A percentile compares a stretch with the other conserved stretches of the same genome.
These are phyloP conservation scores for Notamacropus eugenii DNA, from an alignment of 2,797 vertebrate genomes.

Conservation along the genomic window DNA sequence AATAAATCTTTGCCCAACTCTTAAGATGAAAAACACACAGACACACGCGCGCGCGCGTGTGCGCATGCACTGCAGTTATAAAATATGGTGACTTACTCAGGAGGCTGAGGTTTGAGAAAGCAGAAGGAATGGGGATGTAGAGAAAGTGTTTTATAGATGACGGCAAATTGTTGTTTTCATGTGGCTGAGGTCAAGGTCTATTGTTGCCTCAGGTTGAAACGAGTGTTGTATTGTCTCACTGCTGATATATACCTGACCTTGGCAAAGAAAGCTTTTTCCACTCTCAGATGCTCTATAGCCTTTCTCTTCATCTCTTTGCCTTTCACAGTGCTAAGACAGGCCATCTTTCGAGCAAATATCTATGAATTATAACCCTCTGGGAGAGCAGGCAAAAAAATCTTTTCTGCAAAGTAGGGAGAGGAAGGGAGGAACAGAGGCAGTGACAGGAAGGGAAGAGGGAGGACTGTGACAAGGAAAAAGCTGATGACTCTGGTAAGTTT, in stretches of 20 bases:
- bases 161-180: conserved; percentile 78
- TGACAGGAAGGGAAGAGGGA: background rate
- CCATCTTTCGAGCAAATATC: conserved; percentile 53
- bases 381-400: conserved; percentile 20
- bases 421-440: background rate
- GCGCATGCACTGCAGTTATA: conserved; percentile 28
- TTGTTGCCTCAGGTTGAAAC: conserved; percentile 67
- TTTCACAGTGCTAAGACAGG: conserved; percentile 55
- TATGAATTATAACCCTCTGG: conserved; percentile 54
- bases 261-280: conserved; percentile 33
- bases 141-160: conserved; percentile 75
- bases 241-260: conserved; percentile 63
- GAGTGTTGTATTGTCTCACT: conserved; percentile 54
- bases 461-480: background rate
- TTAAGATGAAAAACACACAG: conserved; percentile 79
- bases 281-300: conserved; percentile 36
- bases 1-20: conserved; percentile 80
- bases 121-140: conserved; percentile 31
- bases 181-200: conserved; percentile 74
- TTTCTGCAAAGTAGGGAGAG: background rate
- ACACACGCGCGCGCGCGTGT: background rate
- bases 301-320: conserved; percentile 51
- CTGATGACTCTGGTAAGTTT: background rate
- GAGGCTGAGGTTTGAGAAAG: conserved; percentile 73
- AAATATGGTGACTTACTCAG: conserved; percentile 81